These are phyloP conservation scores for Eudemis profundana DNA, from an alignment of 2,888 invertebrate genomes.

Conservation along the genomic window DNA sequence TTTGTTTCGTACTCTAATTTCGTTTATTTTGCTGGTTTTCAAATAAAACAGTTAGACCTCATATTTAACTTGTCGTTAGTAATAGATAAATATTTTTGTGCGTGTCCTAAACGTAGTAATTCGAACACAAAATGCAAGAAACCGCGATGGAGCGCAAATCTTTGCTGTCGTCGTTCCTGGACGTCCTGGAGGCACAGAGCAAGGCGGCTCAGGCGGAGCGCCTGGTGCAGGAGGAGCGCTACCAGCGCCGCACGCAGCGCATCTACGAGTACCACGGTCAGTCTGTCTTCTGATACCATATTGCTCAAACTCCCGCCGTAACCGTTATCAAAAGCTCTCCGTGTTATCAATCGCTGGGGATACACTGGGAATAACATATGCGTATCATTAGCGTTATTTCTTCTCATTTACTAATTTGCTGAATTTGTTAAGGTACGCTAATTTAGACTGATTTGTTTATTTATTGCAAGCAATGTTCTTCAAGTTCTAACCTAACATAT, in stretches of 20 bases:
- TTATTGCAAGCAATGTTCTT: no score
- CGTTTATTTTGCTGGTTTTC: slow-evolving; percentile 48
- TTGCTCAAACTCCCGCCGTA: slow-evolving; percentile 12
- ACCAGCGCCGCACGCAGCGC: slow-evolving; percentile 74
- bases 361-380: slow-evolving; percentile 11
- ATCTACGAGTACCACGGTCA: slow-evolving; percentile 81
- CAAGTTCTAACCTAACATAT: no score
- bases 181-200: slow-evolving; percentile 73
- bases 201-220: slow-evolving; percentile 71
- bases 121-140: slow-evolving; percentile 75
- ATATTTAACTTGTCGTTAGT: slow-evolving; percentile 8
- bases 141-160: slow-evolving; percentile 77
- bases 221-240: slow-evolving; percentile 77
- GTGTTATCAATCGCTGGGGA: slow-evolving; percentile 1
- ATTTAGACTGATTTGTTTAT: no score
- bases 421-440: not conserved
- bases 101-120: slow-evolving; percentile 38
- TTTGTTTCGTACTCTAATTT: slow-evolving; percentile 56
- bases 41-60: slow-evolving; percentile 30
- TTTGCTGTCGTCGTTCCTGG: slow-evolving; percentile 75
- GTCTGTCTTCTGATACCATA: slow-evolving; percentile 31
- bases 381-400: slow-evolving; percentile 4
- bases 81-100: slow-evolving; percentile 37
- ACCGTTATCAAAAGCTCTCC: slow-evolving; percentile 22
- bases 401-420: not conserved